Conservation (phyloP, 2,113 vertebrate species). For the Barnardius zonarius region DNA sequence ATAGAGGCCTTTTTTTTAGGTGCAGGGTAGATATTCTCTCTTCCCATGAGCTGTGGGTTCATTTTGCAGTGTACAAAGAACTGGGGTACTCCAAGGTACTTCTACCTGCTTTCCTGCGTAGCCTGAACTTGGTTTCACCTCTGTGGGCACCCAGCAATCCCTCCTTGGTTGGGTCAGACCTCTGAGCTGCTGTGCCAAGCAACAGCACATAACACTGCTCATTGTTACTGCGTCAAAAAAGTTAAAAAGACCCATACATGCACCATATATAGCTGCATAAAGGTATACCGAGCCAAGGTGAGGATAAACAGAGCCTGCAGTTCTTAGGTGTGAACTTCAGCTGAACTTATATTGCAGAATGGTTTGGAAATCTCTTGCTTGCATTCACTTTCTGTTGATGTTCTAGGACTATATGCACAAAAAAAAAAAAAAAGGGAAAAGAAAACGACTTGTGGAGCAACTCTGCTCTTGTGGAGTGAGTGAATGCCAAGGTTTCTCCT, state of each 20-base stretch:
- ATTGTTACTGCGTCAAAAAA: neutral
- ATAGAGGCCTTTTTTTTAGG: neutral
- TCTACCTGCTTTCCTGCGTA: neutral
- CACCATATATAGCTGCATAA: neutral
- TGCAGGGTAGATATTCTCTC: neutral
- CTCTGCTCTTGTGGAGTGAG: fast-evolving
- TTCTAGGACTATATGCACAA: neutral
- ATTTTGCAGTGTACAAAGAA: fast-evolving
- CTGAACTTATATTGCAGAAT: neutral
- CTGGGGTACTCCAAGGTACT: neutral
- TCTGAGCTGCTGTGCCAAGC: neutral
- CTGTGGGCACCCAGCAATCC: neutral
- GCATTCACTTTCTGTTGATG: neutral
- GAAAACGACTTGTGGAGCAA: neutral
- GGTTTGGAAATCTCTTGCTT: neutral
- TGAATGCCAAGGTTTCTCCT: neutral
- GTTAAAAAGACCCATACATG: too few species aligned
- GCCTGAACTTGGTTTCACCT: neutral
- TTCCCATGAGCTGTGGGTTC: neutral
- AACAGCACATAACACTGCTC: neutral
- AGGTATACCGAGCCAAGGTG: neutral
- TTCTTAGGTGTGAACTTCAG: neutral
- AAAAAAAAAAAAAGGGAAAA: neutral
- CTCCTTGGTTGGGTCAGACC: neutral
- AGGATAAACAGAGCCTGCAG: neutral